Base-by-base conservation (phyloP, 1,140 invertebrate genomes). In the Lethocerus indicus region DNA sequence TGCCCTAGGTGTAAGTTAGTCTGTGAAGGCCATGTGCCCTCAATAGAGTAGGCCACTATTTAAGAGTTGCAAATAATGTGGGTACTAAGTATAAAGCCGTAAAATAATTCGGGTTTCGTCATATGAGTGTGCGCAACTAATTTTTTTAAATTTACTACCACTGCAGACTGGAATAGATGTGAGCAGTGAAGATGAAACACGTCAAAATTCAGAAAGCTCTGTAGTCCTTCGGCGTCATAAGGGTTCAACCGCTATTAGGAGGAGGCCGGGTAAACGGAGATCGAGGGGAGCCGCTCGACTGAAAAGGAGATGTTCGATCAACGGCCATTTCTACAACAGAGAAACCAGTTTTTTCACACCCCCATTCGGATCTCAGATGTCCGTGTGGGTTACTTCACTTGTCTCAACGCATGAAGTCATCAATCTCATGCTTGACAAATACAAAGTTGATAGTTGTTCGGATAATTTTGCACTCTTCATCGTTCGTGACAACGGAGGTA, bases 301-400 rank as follows among this genome's bases (percentile, higher is more conserved):
- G 13, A 75, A 78, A 67, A 67, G 83, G 51, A 71, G 85, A 49
- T 88, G 84, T 55, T 88, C 85, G 0, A 89, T 89, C 26, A 90
- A 89, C 63, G 85, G 86, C 1, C 85, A 90, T 63, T 87, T 82
- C 63, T 90, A 89, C 60, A 83, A 89, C 63, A 73, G 83, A 46
- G 84, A 89, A 69, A 89, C 86, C 0, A 85, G 82, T 60, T 83
- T 87, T 51, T 90, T 89, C 58, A 88, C 83, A 3, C 85, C 85
- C 1, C 83, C 84, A 0, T 74, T 83, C 59, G 85, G 84, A 16
- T 87, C 82, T 56, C 78, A 84, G 56, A 87, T 86, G 70, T 85
- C 79, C 54, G 85, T 90, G 1, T 88, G 81, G 76, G 80, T 87
- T 0, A 81, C 83, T 6, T 87, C 82, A 49, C 66, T 85, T 48